Conservation (phyloP, 2,797 vertebrate species). For the Mormyrus hasselquistii region DNA sequence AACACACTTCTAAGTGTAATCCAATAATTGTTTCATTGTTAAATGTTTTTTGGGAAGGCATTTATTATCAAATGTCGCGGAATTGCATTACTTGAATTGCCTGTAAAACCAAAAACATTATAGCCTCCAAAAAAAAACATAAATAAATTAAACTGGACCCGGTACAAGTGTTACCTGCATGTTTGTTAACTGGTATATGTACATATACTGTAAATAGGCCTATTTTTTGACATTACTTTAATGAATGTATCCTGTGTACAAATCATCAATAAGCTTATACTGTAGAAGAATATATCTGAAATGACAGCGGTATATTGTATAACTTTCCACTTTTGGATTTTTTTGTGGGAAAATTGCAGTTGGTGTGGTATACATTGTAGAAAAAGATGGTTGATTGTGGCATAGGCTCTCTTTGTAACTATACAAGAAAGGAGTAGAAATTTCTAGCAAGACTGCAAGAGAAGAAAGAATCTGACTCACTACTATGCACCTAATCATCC, state of each 20-base stretch:
- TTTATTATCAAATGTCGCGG: neutral
- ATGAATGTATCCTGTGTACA: neutral
- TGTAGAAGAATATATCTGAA: neutral
- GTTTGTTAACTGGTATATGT: neutral
- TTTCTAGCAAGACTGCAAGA: neutral
- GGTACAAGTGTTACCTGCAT: neutral
- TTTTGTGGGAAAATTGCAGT: neutral
- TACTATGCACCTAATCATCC: neutral
- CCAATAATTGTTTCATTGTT: neutral
- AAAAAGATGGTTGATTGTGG: neutral
- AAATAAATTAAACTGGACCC: neutral
- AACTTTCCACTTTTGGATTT: neutral
- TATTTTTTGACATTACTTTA: neutral
- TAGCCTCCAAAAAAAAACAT: neutral
- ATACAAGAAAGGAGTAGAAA: neutral
- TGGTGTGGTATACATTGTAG: neutral
- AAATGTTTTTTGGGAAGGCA: neutral
- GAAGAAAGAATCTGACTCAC: neutral
- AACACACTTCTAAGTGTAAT: neutral
- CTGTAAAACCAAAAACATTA: neutral
- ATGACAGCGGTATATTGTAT: neutral
- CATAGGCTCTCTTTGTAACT: neutral
- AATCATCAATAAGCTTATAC: neutral
- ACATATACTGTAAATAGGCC: neutral
- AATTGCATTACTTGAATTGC: neutral